A percentile compares a stretch with the other conserved stretches of the same genome.
These are phyloP conservation scores for Drosophila trapezifrons DNA, from an alignment of 1,140 invertebrate species.

Conservation along the genomic window DNA sequence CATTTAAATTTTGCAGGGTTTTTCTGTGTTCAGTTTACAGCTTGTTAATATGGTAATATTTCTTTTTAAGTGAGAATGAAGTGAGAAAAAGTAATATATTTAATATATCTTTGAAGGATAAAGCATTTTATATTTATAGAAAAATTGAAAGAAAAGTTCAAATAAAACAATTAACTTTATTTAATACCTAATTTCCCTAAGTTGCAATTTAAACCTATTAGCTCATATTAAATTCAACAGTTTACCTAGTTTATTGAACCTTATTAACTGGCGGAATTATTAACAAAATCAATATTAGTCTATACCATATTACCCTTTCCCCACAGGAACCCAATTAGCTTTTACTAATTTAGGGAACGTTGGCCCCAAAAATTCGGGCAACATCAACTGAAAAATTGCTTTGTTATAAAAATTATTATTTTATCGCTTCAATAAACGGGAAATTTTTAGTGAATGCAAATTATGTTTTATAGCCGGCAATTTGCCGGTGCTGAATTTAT, in stretches of 20 bases:
- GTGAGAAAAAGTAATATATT: not conserved
- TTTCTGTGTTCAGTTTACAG: not conserved
- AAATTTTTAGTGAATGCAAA: constrained; percentile 40
- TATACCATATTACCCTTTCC: not conserved
- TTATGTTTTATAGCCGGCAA: constrained; percentile 44
- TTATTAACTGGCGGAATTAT: not conserved
- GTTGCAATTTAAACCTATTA: not conserved
- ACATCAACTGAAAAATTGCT: constrained; percentile 10
- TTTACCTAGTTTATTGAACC: constrained; percentile 4
- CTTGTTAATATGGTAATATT: not conserved
- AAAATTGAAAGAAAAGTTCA: no score
- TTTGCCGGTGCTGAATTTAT: constrained; percentile 34
- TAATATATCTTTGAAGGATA: not conserved
- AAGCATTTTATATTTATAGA: no score
- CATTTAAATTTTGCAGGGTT: not conserved
- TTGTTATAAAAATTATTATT: constrained; percentile 54
- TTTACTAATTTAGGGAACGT: constrained; percentile 13
- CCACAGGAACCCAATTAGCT: constrained; percentile 18
- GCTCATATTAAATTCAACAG: not conserved
- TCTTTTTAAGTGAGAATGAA: not conserved
- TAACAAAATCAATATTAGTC: constrained; percentile 14
- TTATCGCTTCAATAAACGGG: constrained; percentile 48
- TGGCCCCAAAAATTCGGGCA: not conserved
- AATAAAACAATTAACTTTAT: no score
- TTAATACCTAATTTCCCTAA: no score